Evolutionary conservation across 2,888 invertebrate species (phyloP), one percentile per base, ranked within the genome.

Genomic region (Scaeva pyrastri): DNA sequence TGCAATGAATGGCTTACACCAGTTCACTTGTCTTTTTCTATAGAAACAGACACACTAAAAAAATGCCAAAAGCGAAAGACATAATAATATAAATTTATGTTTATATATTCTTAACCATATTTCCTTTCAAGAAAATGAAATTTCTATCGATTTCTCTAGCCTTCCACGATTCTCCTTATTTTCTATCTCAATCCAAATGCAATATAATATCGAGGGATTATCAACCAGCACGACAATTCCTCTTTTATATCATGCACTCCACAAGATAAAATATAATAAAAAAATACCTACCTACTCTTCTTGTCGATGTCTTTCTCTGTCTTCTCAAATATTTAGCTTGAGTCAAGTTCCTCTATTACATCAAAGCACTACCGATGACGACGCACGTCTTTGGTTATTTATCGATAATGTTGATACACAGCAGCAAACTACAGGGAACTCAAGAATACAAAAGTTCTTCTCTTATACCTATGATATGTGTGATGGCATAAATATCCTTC

Each of bases 391-490:
- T 23, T 11, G 26, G 41, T 68, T 77, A 66, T 45, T 73, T 77
- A 19, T 45, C 58, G 45, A 77, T 77, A 66, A 60, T 41, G 21
- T 52, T 26, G n/a, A 12, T 72, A 77, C 77, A 66, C 16, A 52
- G 52, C 66, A 72, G 26, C 23, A 77, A 77, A 73, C 50, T 82
- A 74, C 62, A 31, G 55, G 21, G 26, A 55, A 16, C 60, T 58
- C 16, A 19, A 19, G 19, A 36, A 19, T 58, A 78, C 68, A 70
- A 78, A 73, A 45, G 62, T 73, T 45, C 39, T 16, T 43, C 68
- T 73, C 16, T n/a, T n/a, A n/a, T n/a, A n/a, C n/a, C n/a, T 31
- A 78, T 68, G 73, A 78, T 78, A 70, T 73, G 66, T 83, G 73
- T 21, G 72, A 70, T 72, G 78, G 62, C 41, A 48, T 73, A 62